Evolutionary conservation across 1,140 invertebrate genomes (phyloP), one percentile per base, ranked within the genome.

Genomic region (Ostrea edulis): DNA sequence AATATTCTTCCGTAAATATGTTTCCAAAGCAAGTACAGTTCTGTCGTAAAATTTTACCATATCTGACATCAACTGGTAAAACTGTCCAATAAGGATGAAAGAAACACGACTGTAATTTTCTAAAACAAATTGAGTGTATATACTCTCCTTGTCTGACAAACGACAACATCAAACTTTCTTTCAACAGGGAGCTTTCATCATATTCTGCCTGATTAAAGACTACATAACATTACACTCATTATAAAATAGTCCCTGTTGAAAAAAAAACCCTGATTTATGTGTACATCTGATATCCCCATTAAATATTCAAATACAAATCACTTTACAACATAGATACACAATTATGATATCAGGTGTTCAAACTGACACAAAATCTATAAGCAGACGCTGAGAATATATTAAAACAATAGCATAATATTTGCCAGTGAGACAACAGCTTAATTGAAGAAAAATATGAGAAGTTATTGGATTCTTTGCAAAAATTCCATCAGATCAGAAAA

Each of bases 141-240:
- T 62, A 62, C 7, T 77, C 68, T 77, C 68, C 68, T 77, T 77
- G 68, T 77, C 68, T 77, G 68, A 77, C 14, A 14, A 77, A 29
- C 29, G 25, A 77, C 68, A 77, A 77, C 68, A 77, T 77, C 68
- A 77, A 77, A 29, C 29, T 77, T 77, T 77, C 29, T 77, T 77
- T 77, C 68, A 77, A 12, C 68, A 77, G 68, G 68, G 68, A 77
- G 55, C 55, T 62, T 77, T 77, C 29, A 77, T 62, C 22, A 17
- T 35, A 12, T 77, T 77, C 29, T 29, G 68, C 25, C 25, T 77
- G 25, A 77, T 77, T 77, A 29, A 25, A 77, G 9, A 77, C 68
- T 44, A 77, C 68, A 77, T 77, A 77, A 77, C 68, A 29, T 77
- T 77, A 77, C 25, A 35, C 25, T 77, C 68, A 77, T 29, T 29